These are phyloP conservation scores for Haemorhous mexicanus DNA, from an alignment of 2,113 vertebrate species.

Conservation along the genomic window DNA sequence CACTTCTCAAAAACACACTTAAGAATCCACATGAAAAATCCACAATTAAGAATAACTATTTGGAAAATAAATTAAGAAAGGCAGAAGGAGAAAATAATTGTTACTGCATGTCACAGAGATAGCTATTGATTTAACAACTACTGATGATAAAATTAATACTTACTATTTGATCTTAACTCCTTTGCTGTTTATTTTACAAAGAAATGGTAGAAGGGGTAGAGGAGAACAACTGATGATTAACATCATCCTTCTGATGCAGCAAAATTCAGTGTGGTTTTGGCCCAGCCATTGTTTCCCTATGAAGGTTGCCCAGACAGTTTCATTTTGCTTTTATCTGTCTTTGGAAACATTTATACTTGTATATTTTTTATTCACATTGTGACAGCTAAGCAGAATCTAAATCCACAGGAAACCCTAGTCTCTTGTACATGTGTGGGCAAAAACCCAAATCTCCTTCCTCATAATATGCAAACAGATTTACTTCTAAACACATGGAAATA, in stretches of 20 bases:
- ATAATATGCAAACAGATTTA: neutral
- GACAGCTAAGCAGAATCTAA: neutral
- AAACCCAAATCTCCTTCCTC: neutral
- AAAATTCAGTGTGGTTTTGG: neutral
- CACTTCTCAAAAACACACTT: neutral
- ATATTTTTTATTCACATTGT: neutral
- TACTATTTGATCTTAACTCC: neutral
- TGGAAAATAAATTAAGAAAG: neutral
- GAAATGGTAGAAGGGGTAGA: neutral
- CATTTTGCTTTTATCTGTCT: neutral
- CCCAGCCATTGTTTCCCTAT: neutral
- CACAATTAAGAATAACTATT: neutral
- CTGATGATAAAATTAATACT: neutral
- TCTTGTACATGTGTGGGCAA: neutral
- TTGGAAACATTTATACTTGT: neutral
- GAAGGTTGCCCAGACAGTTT: neutral
- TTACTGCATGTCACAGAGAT: neutral
- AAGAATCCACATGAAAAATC: neutral
- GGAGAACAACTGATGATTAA: neutral
- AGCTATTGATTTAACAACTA: neutral
- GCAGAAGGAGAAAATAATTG: neutral
- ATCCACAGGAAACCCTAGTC: neutral
- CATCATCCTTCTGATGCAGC: neutral
- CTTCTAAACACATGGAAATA: neutral
- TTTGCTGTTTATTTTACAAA: neutral